These are phyloP conservation scores for Zaprionus lachaisei DNA, from an alignment of 1,140 invertebrate genomes.

Conservation along the genomic window DNA sequence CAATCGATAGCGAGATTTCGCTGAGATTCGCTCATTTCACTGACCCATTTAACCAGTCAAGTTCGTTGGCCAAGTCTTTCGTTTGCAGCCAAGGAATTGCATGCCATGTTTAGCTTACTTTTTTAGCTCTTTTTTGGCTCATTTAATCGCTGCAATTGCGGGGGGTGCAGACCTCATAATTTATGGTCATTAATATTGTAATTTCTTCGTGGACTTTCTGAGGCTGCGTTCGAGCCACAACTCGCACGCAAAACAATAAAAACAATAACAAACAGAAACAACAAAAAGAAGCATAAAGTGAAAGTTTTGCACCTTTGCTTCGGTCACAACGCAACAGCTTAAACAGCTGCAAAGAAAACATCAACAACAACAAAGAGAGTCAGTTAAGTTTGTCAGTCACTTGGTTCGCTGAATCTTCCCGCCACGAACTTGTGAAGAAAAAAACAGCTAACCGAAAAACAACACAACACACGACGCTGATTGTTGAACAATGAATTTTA, in stretches of 20 bases:
- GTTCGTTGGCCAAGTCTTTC: slow-evolving; percentile 70
- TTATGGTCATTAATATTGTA: slow-evolving; percentile 79
- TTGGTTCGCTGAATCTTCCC: slow-evolving; percentile 48
- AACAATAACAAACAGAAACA: slow-evolving; percentile 9
- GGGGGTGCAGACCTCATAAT: slow-evolving; percentile 55
- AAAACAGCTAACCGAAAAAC: slow-evolving; percentile 21
- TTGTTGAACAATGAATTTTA: slow-evolving; percentile 66
- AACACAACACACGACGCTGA: slow-evolving; percentile 42
- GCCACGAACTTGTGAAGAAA: slow-evolving; percentile 63
- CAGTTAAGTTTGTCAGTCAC: slow-evolving; percentile 52
- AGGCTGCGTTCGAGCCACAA: slow-evolving; percentile 31
- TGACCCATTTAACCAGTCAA: slow-evolving; percentile 9
- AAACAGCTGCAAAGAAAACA: slow-evolving; percentile 54
- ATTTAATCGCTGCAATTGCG: slow-evolving; percentile 67
- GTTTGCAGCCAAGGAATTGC: slow-evolving; percentile 44
- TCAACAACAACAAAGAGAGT: slow-evolving; percentile 43
- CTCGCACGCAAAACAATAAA: slow-evolving; percentile 78
- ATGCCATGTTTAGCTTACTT: slow-evolving; percentile 18
- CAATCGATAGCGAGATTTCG: slow-evolving; percentile 1
- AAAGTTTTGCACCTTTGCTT: slow-evolving; percentile 76
- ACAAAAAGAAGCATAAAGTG: slow-evolving; percentile 60
- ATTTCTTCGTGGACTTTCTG: slow-evolving; percentile 57
- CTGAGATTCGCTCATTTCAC: background rate
- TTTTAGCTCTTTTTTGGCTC: slow-evolving; percentile 37
- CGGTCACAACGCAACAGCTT: slow-evolving; percentile 60